Conservation (phyloP, 1,140 invertebrate genomes). For the Rhopalosiphum padi region DNA sequence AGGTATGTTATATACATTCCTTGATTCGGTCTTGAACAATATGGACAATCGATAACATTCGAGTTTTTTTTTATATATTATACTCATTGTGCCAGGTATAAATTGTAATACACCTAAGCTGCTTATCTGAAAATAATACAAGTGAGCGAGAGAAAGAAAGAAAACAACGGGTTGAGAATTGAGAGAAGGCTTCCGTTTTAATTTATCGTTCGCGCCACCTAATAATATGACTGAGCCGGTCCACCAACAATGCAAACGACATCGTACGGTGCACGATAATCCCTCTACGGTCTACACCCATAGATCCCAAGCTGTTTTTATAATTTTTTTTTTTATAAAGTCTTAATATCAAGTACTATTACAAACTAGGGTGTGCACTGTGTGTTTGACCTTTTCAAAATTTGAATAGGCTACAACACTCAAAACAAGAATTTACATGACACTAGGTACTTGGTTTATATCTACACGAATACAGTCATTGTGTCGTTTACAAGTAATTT, state of each 20-base stretch:
- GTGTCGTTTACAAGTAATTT: not conserved
- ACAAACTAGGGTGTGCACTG: conserved; percentile 16
- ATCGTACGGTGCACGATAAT: not conserved
- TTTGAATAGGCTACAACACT: conserved; percentile 28
- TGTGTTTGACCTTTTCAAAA: conserved; percentile 39
- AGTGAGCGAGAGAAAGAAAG: not conserved
- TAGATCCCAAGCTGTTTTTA: not conserved
- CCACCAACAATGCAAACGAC: conserved; percentile 37
- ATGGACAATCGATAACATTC: conserved; percentile 5
- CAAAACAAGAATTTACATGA: conserved; percentile 31
- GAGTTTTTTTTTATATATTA: not conserved
- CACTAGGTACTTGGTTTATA: not conserved
- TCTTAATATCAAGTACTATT: conserved; percentile 12
- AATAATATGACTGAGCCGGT: conserved; percentile 17
- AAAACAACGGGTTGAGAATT: conserved; percentile 11
- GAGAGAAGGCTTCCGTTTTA: conserved; percentile 47
- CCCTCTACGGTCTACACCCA: conserved; percentile 29
- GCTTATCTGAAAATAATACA: conserved; percentile 29
- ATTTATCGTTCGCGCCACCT: conserved; percentile 52
- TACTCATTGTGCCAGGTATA: not conserved
- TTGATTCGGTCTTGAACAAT: conserved; percentile 26
- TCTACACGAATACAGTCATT: not conserved
- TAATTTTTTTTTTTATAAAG: conserved; percentile 16
- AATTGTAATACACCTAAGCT: conserved; percentile 18
- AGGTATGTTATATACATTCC: not conserved